Evolutionary conservation across 2,113 vertebrate genomes (phyloP), one percentile per base, ranked within the genome.

Genomic region (Cyanoramphus novaezelandiae): DNA sequence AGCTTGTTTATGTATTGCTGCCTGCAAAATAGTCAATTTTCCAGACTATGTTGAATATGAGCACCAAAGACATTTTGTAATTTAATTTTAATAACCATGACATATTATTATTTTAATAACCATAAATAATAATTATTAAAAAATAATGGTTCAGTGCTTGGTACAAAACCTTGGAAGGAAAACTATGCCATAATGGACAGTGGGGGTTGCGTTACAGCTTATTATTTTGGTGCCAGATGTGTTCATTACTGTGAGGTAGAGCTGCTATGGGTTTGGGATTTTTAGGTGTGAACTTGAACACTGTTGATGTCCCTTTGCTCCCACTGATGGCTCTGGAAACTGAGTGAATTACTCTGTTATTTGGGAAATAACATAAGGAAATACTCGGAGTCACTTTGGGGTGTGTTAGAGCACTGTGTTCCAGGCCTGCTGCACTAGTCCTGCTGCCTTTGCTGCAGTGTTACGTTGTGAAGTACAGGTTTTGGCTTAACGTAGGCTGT

Each of bases 21-120:
- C 84, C 74, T 96, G 59, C n/a, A 91, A 87, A 96, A 92, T 10
- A 92, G 59, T 70, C 21, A 80, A 50, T 92, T 96, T 95, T 90
- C 71, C 64, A 90, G 77, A 15, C 44, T 44, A 83, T 79, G 49
- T 93, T 90, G 41, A 95, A 88, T 95, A 49, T 41, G 62, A 75
- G 50, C 46, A 96, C 41, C 65, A 70, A 84, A 88, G 62, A 84
- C 14, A 53, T 70, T 89, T 82, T 33, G 19, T 76, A 95, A 95
- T 94, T 84, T 92, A 83, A 93, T 94, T 91, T 86, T 89, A 93
- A 94, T 93, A 78, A 46, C 62, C 25, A 23, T 77, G 41, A 68
- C 27, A 37, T 88, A 81, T 83, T 81, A 76, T 81, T 88, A 75
- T 75, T 91, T 87, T 90, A 89, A 80, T 84, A 82, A 39, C 43